Evolutionary conservation across 2,797 vertebrate genomes (phyloP), one percentile per base, ranked within the genome.

Genomic region (Chloroceryle inda): DNA sequence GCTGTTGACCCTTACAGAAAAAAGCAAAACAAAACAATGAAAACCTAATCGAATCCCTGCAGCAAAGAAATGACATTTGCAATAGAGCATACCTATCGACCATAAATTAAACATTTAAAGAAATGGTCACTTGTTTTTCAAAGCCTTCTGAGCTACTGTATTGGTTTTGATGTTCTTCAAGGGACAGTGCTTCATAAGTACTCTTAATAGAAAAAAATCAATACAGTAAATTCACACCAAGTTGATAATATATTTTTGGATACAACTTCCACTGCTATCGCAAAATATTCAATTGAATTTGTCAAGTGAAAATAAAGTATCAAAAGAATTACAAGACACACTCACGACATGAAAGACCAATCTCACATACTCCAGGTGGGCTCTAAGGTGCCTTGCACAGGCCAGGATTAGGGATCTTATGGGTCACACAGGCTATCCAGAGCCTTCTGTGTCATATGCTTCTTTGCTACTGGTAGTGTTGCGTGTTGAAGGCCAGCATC

Each of bases 401-500:
- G 5, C 7, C 22, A 40, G 37, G 26, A 63, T 20, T 11, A 52
- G 11, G 11, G 4, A 61, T 61, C 3, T 71, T 63, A 20, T 3
- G 3, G 31, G 27, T 56, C 11, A 26, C 4, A 14, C 8, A 14
- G 11, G 3, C 5, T 44, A 6, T 19, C 3, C 8, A 69, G 42
- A 53, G 5, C 17, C 7, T 44, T 19, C 29, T 73, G 16, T 19
- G 49, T 63, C 19, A 3, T 7, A 11, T 6, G 5, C 7, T 49
- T 17, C 8, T n/a, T 75, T 84, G 49, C 6, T 31, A 17, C 35
- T 45, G 8, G 11, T 31, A 63, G 8, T 13, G 20, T 13, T 59
- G 9, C 1, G 0, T 23, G 6, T 42, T 71, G 52, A 84, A 80
- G 64, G 24, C 5, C 27, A 74, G 6, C 3, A 47, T 26, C 9